These are phyloP conservation scores for Ammodytes marinus DNA, from an alignment of 2,113 vertebrate species.

Conservation along the genomic window DNA sequence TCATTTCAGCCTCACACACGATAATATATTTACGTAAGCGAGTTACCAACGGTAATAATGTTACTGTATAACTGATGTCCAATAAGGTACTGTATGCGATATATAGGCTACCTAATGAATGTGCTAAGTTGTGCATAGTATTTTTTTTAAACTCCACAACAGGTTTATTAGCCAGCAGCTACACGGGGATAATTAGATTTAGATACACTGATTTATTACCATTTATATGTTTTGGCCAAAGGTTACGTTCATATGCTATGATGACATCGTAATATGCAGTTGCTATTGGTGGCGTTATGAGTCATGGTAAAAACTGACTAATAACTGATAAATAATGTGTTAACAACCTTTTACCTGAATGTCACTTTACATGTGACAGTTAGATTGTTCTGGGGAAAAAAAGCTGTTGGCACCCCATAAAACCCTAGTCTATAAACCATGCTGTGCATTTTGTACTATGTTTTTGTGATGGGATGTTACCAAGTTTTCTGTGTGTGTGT, in stretches of 20 bases:
- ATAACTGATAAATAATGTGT: not conserved
- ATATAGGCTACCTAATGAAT: too few relatives aligned
- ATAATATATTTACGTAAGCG: not conserved
- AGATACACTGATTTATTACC: not conserved
- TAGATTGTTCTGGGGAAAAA: not conserved
- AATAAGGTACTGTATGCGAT: not conserved
- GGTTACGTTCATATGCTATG: too few relatives aligned
- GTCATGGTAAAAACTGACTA: not conserved
- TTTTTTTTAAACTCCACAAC: constrained; percentile 16
- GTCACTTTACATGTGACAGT: not conserved
- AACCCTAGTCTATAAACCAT: not conserved
- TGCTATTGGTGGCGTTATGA: not conserved
- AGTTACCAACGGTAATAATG: not conserved
- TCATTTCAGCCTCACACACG: not conserved
- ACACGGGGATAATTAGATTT: not conserved
- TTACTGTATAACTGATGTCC: not conserved
- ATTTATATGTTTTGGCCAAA: not conserved
- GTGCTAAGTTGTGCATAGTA: not conserved
- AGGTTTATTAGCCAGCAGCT: constrained; percentile 27
- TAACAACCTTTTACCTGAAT: not conserved
- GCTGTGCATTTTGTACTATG: not conserved
- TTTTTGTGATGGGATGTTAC: not conserved
- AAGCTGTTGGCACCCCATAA: not conserved
- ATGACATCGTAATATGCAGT: not conserved
- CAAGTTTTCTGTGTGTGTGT: not conserved